These are phyloP conservation scores for Ophion obscuratus DNA, from an alignment of 2,888 invertebrate species.

Conservation along the genomic window DNA sequence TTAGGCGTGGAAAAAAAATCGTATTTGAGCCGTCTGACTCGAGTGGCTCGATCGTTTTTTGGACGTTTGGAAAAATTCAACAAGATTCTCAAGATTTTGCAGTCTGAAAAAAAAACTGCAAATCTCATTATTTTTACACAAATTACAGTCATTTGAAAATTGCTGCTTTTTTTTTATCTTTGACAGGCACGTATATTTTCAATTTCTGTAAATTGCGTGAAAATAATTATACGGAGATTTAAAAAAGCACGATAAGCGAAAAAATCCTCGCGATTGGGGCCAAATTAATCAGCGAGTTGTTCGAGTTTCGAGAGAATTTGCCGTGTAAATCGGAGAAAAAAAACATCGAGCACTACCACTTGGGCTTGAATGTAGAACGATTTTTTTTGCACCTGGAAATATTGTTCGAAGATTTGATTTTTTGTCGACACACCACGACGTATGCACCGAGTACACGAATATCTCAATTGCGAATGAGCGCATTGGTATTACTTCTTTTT, in stretches of 20 bases:
- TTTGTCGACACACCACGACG: neutral
- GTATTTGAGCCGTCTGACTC: neutral
- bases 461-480: constrained; percentile 46
- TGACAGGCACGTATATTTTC: too few species aligned
- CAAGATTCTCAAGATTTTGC: too few species aligned
- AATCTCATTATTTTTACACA: too few species aligned
- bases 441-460: constrained; percentile 19
- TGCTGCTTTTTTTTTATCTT: too few species aligned
- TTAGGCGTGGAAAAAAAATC: neutral
- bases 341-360: too few species aligned
- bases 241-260: too few species aligned
- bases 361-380: neutral
- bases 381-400: neutral
- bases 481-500: constrained; percentile 12
- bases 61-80: neutral
- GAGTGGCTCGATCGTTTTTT: neutral
- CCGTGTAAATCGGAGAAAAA: neutral
- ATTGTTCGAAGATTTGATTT: neutral
- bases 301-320: neutral
- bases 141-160: too few species aligned
- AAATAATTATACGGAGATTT: too few species aligned
- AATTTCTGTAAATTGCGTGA: too few species aligned
- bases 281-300: too few species aligned
- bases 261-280: too few species aligned
- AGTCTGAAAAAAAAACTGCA: too few species aligned